These are phyloP conservation scores for Apamea sordens DNA, from an alignment of 2,888 invertebrate genomes.

Conservation along the genomic window DNA sequence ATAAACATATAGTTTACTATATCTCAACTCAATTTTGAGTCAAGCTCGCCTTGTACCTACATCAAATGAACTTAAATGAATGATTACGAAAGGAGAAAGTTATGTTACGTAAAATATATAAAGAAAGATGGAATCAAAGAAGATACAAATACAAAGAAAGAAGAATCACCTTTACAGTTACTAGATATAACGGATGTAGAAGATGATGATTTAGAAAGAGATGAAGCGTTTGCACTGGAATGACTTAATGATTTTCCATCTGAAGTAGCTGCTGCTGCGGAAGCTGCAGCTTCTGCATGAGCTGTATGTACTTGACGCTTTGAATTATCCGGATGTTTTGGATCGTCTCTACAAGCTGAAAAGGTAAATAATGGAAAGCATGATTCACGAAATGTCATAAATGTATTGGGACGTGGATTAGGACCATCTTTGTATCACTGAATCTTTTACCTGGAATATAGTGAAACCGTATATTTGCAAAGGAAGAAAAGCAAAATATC, in stretches of 20 bases:
- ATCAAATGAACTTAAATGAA: background rate
- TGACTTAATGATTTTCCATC: conserved; percentile 3
- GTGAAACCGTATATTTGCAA: too few species aligned
- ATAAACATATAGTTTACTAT: too few species aligned
- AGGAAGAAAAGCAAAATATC: too few species aligned
- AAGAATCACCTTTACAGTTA: conserved; percentile 17
- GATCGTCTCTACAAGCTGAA: conserved; percentile 15
- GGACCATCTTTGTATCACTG: too few species aligned
- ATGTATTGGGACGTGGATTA: too few species aligned
- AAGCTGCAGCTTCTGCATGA: conserved; percentile 8
- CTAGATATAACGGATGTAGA: conserved; percentile 6
- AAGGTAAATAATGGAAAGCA: conserved; percentile 13
- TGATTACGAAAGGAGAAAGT: background rate
- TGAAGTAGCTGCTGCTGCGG: background rate
- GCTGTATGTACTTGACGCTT: background rate
- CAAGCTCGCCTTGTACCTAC: background rate
- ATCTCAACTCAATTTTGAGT: background rate
- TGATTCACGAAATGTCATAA: conserved; percentile 24
- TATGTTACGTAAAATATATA: background rate
- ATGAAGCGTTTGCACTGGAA: conserved; percentile 1
- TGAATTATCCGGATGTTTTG: conserved; percentile 14
- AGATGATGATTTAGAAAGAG: conserved; percentile 17
- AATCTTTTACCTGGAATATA: too few species aligned
- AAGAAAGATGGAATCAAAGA: background rate
- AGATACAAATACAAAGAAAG: conserved; percentile 7